Conservation (phyloP, 2,797 vertebrate genomes). For the Betta splendens region DNA sequence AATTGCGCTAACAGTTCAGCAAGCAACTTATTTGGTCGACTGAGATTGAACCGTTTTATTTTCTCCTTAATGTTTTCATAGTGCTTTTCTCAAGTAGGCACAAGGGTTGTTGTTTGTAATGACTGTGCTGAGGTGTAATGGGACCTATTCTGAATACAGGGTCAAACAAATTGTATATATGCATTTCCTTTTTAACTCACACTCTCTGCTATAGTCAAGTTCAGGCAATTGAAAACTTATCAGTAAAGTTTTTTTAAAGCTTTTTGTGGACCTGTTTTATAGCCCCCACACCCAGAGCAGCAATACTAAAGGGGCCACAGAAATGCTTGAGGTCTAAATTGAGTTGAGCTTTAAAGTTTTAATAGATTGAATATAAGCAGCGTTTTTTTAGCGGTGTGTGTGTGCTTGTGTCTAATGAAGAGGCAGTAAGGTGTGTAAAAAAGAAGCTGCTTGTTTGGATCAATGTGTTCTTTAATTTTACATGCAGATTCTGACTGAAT, state of each 20-base stretch:
- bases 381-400: constrained; percentile 39
- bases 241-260: constrained; percentile 45
- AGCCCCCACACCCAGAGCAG: background rate
- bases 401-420: constrained; percentile 24
- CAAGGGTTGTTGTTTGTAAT: constrained; percentile 26
- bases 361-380: constrained; percentile 43
- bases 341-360: constrained; percentile 56
- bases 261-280: constrained; percentile 49
- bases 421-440: constrained; percentile 11
- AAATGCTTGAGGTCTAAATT: constrained; percentile 34
- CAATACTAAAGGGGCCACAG: constrained; percentile 22
- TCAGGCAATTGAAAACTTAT: constrained; percentile 37
- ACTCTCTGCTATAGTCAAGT: constrained; percentile 38
- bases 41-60: too few species aligned
- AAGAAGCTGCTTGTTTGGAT: background rate
- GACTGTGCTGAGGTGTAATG: constrained; percentile 34
- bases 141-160: constrained; percentile 22
- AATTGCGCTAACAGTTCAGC: constrained; percentile 38
- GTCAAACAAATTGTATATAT: constrained; percentile 29
- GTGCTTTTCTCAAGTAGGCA: constrained; percentile 44
- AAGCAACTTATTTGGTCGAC: constrained; percentile 29
- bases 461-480: background rate
- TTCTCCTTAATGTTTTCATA: constrained; percentile 28
- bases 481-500: background rate
- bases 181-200: constrained; percentile 16